These are phyloP conservation scores for Clarias magur DNA, from an alignment of 2,113 vertebrate species.

Conservation along the genomic window DNA sequence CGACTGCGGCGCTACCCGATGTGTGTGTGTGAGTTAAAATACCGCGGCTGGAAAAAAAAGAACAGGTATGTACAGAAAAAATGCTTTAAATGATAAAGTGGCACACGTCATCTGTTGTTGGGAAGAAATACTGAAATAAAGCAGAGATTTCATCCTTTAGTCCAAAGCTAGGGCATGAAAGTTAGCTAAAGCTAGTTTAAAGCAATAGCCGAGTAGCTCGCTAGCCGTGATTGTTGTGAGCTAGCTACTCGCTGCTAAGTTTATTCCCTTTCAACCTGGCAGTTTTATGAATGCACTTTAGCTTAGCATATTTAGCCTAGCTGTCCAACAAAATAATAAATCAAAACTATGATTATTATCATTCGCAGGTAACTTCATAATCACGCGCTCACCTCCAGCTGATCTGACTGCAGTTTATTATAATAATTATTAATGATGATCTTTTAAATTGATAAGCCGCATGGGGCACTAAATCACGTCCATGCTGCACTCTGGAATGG, in stretches of 20 bases:
- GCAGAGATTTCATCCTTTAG: not conserved
- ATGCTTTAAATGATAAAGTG: not conserved
- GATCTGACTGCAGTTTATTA: not conserved
- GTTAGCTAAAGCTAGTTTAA: not conserved
- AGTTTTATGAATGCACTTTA: not conserved
- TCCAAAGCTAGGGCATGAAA: not conserved
- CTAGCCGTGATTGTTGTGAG: conserved; percentile 17
- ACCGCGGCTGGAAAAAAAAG: conserved; percentile 9
- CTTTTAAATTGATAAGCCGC: no score
- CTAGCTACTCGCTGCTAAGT: conserved; percentile 1
- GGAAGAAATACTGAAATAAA: not conserved
- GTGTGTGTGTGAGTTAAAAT: conserved; percentile 29
- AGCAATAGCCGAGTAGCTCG: conserved; percentile 3
- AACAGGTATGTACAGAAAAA: conserved; percentile 37
- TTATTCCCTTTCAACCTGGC: not conserved
- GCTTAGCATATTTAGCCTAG: not conserved
- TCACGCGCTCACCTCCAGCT: not conserved
- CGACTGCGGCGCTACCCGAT: conserved; percentile 29
- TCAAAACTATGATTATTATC: not conserved
- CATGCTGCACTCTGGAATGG: not conserved
- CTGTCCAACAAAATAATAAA: not conserved
- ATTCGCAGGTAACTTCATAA: not conserved
- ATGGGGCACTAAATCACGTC: not conserved
- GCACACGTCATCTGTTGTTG: not conserved
- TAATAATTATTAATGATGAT: not conserved